Conservation (phyloP, 2,888 invertebrate genomes). For the Nephrotoma appendiculata region DNA sequence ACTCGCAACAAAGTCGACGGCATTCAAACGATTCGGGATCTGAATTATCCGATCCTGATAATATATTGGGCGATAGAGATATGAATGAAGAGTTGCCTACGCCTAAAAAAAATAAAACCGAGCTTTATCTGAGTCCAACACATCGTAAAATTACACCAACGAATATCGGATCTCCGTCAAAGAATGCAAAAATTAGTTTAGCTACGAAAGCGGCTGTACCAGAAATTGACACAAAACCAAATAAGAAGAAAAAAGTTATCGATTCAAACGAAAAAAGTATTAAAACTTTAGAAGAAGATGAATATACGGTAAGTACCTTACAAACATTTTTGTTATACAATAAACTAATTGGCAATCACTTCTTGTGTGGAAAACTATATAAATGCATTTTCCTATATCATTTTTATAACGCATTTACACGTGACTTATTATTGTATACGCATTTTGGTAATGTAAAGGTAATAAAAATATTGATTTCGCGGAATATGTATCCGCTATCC, state of each 20-base stretch:
- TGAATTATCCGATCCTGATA: slow-evolving; percentile 29
- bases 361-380: not conserved
- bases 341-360: not conserved
- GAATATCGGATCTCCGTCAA: not conserved
- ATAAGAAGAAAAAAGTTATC: not conserved
- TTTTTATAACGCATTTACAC: not conserved
- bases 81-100: slow-evolving; percentile 22
- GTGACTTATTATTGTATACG: not conserved
- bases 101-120: slow-evolving; percentile 25
- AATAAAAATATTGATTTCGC: no score
- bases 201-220: not conserved
- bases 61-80: slow-evolving; percentile 15
- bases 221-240: not conserved
- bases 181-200: not conserved
- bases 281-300: not conserved
- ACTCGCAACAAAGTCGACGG: slow-evolving; percentile 49
- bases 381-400: not conserved
- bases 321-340: not conserved
- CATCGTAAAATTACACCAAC: slow-evolving; percentile 30
- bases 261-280: not conserved
- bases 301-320: not conserved
- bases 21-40: slow-evolving; percentile 32
- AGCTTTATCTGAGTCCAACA: slow-evolving; percentile 27
- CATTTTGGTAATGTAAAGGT: not conserved
- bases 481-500: not conserved